phyloP scores from a whole-genome alignment of 2,113 vertebrate genomes.

The Macrotus californicus region DNA sequence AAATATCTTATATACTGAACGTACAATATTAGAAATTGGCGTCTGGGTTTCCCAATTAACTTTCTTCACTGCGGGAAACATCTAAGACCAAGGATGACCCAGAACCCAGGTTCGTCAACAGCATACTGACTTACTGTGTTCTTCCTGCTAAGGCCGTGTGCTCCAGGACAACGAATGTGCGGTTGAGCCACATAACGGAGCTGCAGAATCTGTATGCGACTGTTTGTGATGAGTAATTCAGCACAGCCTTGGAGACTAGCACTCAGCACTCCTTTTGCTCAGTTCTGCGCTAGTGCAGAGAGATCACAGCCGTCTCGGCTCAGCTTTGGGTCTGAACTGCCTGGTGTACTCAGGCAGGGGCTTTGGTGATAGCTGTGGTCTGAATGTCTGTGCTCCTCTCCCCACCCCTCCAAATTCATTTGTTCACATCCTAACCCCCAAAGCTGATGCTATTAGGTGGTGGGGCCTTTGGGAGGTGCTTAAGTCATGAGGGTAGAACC shows the following conservation, averaged over 20 bases:
- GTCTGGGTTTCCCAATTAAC: background rate
- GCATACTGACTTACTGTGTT: background rate
- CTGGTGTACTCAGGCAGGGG: background rate
- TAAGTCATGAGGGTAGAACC: background rate
- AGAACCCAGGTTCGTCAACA: background rate
- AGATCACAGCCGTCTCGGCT: background rate
- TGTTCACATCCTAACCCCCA: background rate
- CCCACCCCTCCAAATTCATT: background rate
- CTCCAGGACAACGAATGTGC: too few relatives aligned
- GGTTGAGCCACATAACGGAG: background rate
- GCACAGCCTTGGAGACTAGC: background rate
- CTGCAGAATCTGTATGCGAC: background rate
- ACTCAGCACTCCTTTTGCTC: background rate
- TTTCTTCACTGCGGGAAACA: conserved; percentile 15
- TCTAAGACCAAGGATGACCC: background rate
- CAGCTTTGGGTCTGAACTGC: background rate
- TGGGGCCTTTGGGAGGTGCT: background rate
- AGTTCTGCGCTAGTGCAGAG: background rate
- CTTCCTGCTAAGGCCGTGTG: background rate
- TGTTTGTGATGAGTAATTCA: background rate
- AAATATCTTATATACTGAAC: background rate
- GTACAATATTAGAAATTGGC: background rate
- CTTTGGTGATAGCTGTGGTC: background rate
- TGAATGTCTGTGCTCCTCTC: background rate
- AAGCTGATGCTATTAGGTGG: background rate